These are phyloP conservation scores for Sebastes jordani DNA, from an alignment of 2,797 vertebrate genomes.

Conservation along the genomic window DNA sequence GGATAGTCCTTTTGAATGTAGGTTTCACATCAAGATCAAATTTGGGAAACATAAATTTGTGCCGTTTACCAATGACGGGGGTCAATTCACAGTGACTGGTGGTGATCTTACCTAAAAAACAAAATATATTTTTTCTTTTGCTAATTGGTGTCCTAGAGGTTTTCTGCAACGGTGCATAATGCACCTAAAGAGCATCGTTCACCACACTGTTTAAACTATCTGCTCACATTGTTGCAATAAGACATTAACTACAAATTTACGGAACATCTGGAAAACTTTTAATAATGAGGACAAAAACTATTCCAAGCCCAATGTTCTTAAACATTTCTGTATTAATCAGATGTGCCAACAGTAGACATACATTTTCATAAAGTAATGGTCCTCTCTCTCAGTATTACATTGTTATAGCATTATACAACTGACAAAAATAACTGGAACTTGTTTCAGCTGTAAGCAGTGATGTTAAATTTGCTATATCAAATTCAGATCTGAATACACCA, in stretches of 20 bases:
- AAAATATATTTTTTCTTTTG: neutral
- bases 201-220: neutral
- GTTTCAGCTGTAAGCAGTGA: conserved; percentile 74
- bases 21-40: neutral
- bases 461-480: conserved; percentile 84
- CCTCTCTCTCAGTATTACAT: conserved; percentile 71
- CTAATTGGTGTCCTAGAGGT: neutral
- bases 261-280: neutral
- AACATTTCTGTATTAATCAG: neutral
- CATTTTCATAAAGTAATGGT: neutral
- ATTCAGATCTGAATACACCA: conserved; percentile 89
- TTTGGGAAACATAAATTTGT: neutral
- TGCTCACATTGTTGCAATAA: neutral
- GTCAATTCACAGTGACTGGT: neutral
- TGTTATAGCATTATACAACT: conserved; percentile 59
- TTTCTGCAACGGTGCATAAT: neutral
- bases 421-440: conserved; percentile 66
- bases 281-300: neutral
- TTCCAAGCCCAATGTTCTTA: neutral
- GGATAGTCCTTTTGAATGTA: neutral
- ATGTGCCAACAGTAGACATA: neutral
- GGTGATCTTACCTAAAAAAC: neutral
- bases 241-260: neutral
- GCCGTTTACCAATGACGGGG: neutral
- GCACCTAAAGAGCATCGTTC: neutral